Percentiles rank a stretch among this genome's conserved stretches.
phyloP scores from a whole-genome alignment of 64 coral and sea anemone genomes.

The Porites australiensis region DNA sequence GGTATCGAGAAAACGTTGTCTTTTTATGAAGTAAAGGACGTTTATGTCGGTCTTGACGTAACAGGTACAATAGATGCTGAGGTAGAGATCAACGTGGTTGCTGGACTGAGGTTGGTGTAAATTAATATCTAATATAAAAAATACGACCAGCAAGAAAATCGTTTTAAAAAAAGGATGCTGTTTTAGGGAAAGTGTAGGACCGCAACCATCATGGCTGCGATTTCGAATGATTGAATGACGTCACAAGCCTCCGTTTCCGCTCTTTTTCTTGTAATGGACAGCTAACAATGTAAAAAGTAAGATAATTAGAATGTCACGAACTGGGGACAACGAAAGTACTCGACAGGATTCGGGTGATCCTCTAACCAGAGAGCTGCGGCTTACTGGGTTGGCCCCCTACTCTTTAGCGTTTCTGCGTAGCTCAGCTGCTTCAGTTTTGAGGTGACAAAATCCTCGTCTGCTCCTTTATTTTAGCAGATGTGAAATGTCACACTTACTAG shows the following conservation, averaged over 20 bases:
- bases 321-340: conserved; percentile 4
- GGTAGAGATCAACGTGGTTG: conserved; percentile 6
- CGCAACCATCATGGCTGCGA: conserved; percentile 6
- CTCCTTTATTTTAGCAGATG: background rate
- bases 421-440: background rate
- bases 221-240: background rate
- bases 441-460: background rate
- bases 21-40: background rate
- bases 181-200: conserved; percentile 5
- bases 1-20: background rate
- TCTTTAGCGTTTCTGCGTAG: conserved; percentile 6
- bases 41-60: conserved; percentile 2
- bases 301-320: background rate
- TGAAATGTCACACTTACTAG: background rate
- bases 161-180: background rate
- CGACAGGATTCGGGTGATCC: conserved; percentile 4
- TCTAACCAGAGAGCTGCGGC: background rate
- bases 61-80: conserved; percentile 2
- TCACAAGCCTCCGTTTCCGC: conserved; percentile 13
- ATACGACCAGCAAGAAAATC: conserved; percentile 11
- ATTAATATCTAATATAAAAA: conserved; percentile 13
- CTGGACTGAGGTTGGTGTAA: conserved; percentile 10
- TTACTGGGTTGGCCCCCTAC: background rate
- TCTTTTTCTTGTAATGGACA: conserved; percentile 9
- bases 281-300: background rate